A percentile compares a stretch with the other conserved stretches of the same genome.
These are phyloP conservation scores for Phalacrocorax brasilianus DNA, from an alignment of 2,113 vertebrate genomes.

Conservation along the genomic window DNA sequence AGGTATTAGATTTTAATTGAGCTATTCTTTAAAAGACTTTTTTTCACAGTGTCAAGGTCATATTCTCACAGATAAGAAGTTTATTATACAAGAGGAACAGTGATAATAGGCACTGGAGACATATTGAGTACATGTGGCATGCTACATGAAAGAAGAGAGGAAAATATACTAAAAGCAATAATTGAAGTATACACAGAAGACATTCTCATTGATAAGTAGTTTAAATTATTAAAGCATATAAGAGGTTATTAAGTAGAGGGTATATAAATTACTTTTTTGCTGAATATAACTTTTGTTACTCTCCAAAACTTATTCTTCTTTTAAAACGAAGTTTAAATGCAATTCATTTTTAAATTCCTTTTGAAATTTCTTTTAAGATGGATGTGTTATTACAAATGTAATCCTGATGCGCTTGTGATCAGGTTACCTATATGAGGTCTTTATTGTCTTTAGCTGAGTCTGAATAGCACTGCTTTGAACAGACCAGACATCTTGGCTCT, in stretches of 20 bases:
- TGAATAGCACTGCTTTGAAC: background rate
- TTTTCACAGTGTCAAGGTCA: slow-evolving; percentile 74
- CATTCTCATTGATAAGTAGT: slow-evolving; percentile 72
- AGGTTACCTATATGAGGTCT: background rate
- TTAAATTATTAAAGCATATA: slow-evolving; percentile 78
- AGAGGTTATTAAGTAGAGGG: slow-evolving; percentile 70
- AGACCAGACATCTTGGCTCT: background rate
- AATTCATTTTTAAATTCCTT: slow-evolving; percentile 43
- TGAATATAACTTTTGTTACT: slow-evolving; percentile 65
- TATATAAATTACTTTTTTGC: slow-evolving; percentile 67
- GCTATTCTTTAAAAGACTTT: slow-evolving; percentile 75
- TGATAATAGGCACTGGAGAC: slow-evolving; percentile 72
- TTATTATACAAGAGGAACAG: slow-evolving; percentile 68
- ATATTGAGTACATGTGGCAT: slow-evolving; percentile 67
- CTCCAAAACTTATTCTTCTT: slow-evolving; percentile 55
- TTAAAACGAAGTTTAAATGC: slow-evolving; percentile 29
- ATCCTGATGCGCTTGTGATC: slow-evolving; percentile 18
- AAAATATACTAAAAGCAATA: slow-evolving; percentile 70
- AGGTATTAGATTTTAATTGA: slow-evolving; percentile 79
- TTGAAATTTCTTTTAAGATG: slow-evolving; percentile 26
- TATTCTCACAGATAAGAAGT: slow-evolving; percentile 69
- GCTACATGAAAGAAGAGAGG: slow-evolving; percentile 63
- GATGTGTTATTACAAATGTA: slow-evolving; percentile 20
- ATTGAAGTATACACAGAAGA: slow-evolving; percentile 77
- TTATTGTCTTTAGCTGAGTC: background rate